Evolutionary conservation across 2,797 vertebrate genomes (phyloP), one percentile per base, ranked within the genome.

Genomic region (Todus mexicanus): DNA sequence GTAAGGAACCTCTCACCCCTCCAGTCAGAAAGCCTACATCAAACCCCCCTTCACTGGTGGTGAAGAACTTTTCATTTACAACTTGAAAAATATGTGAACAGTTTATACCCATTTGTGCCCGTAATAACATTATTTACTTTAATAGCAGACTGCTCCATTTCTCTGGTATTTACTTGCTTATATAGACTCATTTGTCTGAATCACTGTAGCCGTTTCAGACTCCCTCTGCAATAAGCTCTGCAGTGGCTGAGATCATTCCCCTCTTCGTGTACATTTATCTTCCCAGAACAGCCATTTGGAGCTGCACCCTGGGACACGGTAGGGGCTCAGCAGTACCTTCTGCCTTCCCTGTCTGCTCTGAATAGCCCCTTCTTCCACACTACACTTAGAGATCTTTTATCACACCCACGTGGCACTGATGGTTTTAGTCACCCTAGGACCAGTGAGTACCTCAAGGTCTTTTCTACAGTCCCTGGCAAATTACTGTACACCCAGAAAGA

Each of bases 1-100:
- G 0, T 2, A 3, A 29, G 37, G 19, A 43, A 18, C 35, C 54
- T 35, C 31, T 9, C 9, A 38, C 29, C 11, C 0, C 19, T 59
- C 45, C 43, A 6, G 3, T 10, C 31, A 37, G 35, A 71, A 59
- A 51, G 27, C 33, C 27, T 16, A 27, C 11, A 47, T 29, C 43
- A 12, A 5, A 15, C 21, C 61, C 54, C 29, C 23, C 29, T 31
- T 37, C 26, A 31, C 35, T 25, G 31, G 17, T 23, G 37, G 12
- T n/a, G 14, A 72, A 19, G 21, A 82, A 60, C 38, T 56, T 71
- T 10, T 9, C 29, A 59, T 42, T 42, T 66, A 56, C 20, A 48
- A 11, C 31, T 64, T 51, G n/a, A 66, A 84, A 80, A 70, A 80
- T 5, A 25, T 3, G 11, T 2, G 4, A 19, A 13, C 6, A 10